phyloP scores from a whole-genome alignment of 1,140 invertebrate species.

The Eriosoma lanigerum region DNA sequence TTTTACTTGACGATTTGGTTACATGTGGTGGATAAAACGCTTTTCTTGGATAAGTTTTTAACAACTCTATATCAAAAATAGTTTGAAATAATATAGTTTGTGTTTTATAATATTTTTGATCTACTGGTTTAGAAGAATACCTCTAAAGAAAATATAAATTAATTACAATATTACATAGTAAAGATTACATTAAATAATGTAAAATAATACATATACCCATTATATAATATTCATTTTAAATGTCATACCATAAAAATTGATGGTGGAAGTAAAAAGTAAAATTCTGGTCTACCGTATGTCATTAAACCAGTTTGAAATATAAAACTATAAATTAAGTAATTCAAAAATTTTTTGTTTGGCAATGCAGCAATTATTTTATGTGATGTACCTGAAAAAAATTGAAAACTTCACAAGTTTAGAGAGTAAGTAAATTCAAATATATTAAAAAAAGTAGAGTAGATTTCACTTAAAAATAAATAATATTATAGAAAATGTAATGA shows the following conservation, averaged over 20 bases:
- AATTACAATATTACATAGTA: not conserved
- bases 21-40: slow-evolving; percentile 37
- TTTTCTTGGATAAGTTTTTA: slow-evolving; percentile 36
- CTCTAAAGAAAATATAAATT: not conserved
- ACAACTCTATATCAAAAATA: slow-evolving; percentile 19
- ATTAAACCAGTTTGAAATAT: slow-evolving; percentile 44
- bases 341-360: slow-evolving; percentile 39
- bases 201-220: too few species aligned
- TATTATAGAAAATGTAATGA: too few species aligned
- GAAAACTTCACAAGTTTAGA: too few species aligned
- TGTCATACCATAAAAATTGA: slow-evolving; percentile 29
- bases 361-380: slow-evolving; percentile 28
- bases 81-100: slow-evolving; percentile 39
- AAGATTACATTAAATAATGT: not conserved
- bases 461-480: too few species aligned
- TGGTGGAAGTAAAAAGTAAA: slow-evolving; percentile 43
- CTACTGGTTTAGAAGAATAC: slow-evolving; percentile 29
- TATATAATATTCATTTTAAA: not conserved
- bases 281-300: slow-evolving; percentile 46
- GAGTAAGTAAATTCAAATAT: not conserved
- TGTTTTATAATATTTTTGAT: slow-evolving; percentile 37
- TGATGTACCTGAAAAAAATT: slow-evolving; percentile 20
- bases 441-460: too few species aligned
- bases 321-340: slow-evolving; percentile 49
- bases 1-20: slow-evolving; percentile 10